Percentiles rank a stretch among this genome's conserved stretches.
Conservation (phyloP, 2,888 invertebrate genomes). For the Stictocephala bisonia region DNA sequence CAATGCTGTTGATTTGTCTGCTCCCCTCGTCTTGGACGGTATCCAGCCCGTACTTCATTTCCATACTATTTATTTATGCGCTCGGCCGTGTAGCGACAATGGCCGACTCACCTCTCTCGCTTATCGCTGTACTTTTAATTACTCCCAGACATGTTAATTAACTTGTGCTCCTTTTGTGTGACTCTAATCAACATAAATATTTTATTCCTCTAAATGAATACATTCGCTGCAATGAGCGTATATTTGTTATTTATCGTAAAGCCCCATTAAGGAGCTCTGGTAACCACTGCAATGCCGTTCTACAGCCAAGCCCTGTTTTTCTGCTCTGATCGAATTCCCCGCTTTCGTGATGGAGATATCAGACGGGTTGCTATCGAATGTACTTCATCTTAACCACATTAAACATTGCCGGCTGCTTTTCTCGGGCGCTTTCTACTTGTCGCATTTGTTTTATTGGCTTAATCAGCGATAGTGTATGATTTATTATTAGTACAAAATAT, state of each 20-base stretch:
- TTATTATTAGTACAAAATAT: no score
- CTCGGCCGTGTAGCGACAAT: not conserved
- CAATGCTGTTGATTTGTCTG: slow-evolving; percentile 41
- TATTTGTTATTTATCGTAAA: slow-evolving; percentile 29
- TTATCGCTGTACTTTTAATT: slow-evolving; percentile 39
- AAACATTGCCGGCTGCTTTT: no score
- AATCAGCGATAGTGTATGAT: no score
- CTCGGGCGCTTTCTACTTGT: no score
- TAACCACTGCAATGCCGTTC: no score
- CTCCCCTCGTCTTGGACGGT: slow-evolving; percentile 1
- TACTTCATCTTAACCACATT: no score
- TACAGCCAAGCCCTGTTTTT: no score
- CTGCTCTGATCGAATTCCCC: no score
- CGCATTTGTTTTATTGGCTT: no score
- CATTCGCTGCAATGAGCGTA: slow-evolving; percentile 21
- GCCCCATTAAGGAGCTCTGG: no score
- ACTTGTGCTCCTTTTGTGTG: slow-evolving; percentile 37
- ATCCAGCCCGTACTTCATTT: slow-evolving; percentile 35
- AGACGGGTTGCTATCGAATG: no score
- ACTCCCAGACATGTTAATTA: slow-evolving; percentile 34
- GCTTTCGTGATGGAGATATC: no score
- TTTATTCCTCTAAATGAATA: slow-evolving; percentile 35
- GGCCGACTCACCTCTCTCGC: slow-evolving; percentile 1
- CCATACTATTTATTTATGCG: slow-evolving; percentile 42
- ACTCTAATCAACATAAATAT: slow-evolving; percentile 41